Percentiles rank a stretch among this genome's conserved stretches.
Evolutionary conservation across 2,888 invertebrate genomes (phyloP).

Genomic region (Mechanitis mazaeus): DNA sequence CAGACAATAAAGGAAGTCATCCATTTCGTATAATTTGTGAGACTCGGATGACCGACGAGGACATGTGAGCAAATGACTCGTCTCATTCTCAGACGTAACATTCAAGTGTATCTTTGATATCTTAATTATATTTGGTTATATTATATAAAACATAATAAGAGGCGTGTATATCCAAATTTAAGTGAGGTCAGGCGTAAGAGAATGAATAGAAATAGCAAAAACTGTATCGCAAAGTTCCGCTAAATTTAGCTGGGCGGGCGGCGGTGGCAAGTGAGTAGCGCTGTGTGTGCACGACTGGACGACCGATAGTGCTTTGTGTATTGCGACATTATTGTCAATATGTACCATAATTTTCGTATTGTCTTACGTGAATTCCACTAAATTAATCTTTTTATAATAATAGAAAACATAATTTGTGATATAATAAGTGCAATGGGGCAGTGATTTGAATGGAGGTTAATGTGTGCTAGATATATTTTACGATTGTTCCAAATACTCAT

Average conservation of each 20-base stretch:
- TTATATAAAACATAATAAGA: constrained; percentile 17
- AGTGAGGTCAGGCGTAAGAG: constrained; percentile 58
- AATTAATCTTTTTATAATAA: constrained; percentile 8
- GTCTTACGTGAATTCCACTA: not conserved
- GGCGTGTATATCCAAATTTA: constrained; percentile 49
- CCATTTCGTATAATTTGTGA: constrained; percentile 29
- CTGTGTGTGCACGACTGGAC: constrained; percentile 36
- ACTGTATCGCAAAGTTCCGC: constrained; percentile 70
- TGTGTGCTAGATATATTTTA: constrained; percentile 48
- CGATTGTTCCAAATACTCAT: constrained; percentile 41
- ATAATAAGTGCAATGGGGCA: constrained; percentile 6
- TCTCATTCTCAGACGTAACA: not conserved
- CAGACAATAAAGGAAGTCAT: constrained; percentile 25
- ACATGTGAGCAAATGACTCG: constrained; percentile 20
- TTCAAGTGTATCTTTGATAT: not conserved
- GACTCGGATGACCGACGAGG: constrained; percentile 22
- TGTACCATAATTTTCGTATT: constrained; percentile 6
- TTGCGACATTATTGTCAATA: constrained; percentile 24
- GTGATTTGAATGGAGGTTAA: constrained; percentile 39
- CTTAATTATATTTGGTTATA: not conserved
- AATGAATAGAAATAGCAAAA: constrained; percentile 75
- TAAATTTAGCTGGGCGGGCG: constrained; percentile 68
- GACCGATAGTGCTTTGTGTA: constrained; percentile 55
- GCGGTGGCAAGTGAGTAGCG: constrained; percentile 33
- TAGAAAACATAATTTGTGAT: not conserved